Evolutionary conservation across 2,113 vertebrate species (phyloP).

Genomic region (Corythaixoides concolor): DNA sequence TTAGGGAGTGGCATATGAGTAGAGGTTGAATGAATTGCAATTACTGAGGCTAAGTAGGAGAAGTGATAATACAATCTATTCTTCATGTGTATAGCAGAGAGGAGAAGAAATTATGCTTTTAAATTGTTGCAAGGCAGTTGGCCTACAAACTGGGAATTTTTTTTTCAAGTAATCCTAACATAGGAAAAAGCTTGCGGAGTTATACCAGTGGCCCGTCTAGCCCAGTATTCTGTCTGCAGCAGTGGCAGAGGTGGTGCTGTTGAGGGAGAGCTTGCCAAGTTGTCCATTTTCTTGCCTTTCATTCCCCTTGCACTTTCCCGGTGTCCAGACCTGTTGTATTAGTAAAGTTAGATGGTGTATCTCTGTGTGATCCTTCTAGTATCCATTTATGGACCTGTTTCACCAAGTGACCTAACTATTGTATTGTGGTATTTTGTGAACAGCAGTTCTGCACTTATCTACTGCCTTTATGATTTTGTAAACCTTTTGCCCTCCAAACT

Average conservation of each 20-base stretch:
- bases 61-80: background rate
- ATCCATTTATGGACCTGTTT: background rate
- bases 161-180: background rate
- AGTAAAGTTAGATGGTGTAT: background rate
- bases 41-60: background rate
- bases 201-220: background rate
- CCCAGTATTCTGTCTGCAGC: background rate
- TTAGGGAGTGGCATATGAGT: background rate
- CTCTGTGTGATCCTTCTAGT: background rate
- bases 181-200: background rate
- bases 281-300: background rate
- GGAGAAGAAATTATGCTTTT: background rate
- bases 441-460: background rate
- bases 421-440: background rate
- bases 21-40: background rate
- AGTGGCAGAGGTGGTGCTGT: background rate
- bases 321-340: background rate
- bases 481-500: background rate
- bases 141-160: background rate
- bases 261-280: background rate
- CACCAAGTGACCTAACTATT: background rate
- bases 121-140: background rate
- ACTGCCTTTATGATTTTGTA: background rate
- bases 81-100: background rate
- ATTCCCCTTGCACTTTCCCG: background rate